phyloP scores from a whole-genome alignment of 2,797 vertebrate species.

The Poecilia wingei region DNA sequence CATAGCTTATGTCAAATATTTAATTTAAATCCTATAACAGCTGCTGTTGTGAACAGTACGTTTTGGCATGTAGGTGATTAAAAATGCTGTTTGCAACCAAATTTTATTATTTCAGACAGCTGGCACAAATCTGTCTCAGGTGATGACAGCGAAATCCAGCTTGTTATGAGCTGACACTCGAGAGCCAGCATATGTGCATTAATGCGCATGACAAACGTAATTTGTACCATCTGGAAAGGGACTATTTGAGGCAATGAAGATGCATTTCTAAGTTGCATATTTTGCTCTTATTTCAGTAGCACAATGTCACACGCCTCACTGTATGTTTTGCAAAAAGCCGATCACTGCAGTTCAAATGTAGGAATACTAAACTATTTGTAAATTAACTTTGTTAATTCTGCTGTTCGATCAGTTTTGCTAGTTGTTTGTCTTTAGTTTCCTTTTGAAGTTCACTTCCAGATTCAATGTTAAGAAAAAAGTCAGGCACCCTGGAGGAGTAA shows the following conservation, averaged over 20 bases:
- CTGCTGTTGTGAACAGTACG: conserved; percentile 4
- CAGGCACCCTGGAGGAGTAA: background rate
- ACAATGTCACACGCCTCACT: background rate
- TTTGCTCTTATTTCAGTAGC: background rate
- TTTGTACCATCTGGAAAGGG: conserved; percentile 5
- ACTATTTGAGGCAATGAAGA: conserved; percentile 6
- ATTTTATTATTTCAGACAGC: conserved; percentile 11
- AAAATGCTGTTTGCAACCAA: conserved; percentile 8
- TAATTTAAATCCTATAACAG: conserved; percentile 1
- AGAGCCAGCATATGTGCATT: conserved; percentile 7
- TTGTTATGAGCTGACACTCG: conserved; percentile 6
- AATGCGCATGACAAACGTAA: background rate
- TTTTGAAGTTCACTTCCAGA: background rate
- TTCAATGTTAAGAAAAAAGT: background rate
- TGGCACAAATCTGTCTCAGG: conserved; percentile 5
- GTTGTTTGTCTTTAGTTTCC: background rate
- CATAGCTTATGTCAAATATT: background rate
- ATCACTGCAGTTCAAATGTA: background rate
- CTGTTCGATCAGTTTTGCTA: background rate
- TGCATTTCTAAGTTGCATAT: background rate
- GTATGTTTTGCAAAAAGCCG: background rate
- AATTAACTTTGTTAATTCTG: background rate
- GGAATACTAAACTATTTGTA: background rate
- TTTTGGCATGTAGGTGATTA: conserved; percentile 7
- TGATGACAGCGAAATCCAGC: conserved; percentile 10